Evolutionary conservation across 2,113 vertebrate genomes (phyloP), one percentile per base, ranked within the genome.

Genomic region (Siphamia tubifer): DNA sequence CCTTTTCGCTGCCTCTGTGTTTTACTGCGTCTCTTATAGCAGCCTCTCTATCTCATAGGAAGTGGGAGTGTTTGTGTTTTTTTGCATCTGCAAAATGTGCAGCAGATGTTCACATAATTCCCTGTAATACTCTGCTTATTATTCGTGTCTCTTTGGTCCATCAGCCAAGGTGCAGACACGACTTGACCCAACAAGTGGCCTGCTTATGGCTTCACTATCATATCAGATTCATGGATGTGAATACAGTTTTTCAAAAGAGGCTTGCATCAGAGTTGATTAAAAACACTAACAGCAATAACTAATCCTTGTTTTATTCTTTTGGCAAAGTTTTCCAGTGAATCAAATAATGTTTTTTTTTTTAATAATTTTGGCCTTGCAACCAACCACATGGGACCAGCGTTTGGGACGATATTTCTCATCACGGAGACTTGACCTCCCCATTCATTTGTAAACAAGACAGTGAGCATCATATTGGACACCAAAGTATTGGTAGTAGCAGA

Each of bases 81-180:
- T 74, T 60, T 52, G 57, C 55, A 73, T 83, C 79, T 80, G 13
- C 66, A 39, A 70, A 85, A 85, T 83, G 44, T 66, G 60, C 35
- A 78, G 64, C 84, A 87, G 84, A 88, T 88, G 81, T 85, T 84
- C 20, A 0, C 31, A 44, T 81, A 83, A 82, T 74, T 77, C 76
- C 65, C 55, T 20, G 6, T 80, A 79, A 81, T 81, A 23, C 74
- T 68, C 39, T 57, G 6, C 53, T 60, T 67, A 72, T 70, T 83
- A 87, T 74, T 71, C 78, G 63, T 15, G 52, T 53, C 28, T 68
- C 57, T 76, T 2, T 60, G 30, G 40, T 66, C 49, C 32, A 31
- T 35, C 39, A 56, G 67, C 53, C 42, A 53, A 61, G 8, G 66
- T 75, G 40, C 36, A 28, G 32, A 25, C 21, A 15, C 40, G 34